Base-by-base conservation (phyloP, 2,113 vertebrate genomes). In the Procavia capensis region DNA sequence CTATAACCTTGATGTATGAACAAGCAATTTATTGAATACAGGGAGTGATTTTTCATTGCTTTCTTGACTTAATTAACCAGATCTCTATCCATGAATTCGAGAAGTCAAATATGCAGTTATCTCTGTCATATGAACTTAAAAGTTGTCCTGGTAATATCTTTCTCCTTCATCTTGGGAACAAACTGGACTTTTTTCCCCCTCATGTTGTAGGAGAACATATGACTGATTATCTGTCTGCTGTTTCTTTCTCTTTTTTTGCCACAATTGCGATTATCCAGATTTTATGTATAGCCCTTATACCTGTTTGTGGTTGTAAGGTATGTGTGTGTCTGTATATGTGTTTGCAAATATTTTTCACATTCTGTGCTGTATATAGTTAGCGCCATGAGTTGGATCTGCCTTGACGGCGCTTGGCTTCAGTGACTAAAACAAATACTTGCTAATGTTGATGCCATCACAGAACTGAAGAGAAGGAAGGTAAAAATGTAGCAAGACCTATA, bases 41-140 rank as follows among this genome's bases (percentile, higher is more conserved):
- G 31, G n/a, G 16, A 36, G 8, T 19, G 31, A 70, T 79, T 29
- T 70, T 16, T 36, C 74, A 87, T 1, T 36, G 17, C 8, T 72
- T 50, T 14, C 3, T 68, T 9, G 0, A 13, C 19, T 61, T 29
- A 31, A 13, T 8, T 25, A 36, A 78, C 17, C 22, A 0, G 4
- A n/a, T 68, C 7, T n/a, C 14, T 34, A n/a, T 11, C 31, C 6
- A 6, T n/a, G 10, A 66, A 39, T 39, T 41, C 29, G 5, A 43
- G 13, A 31, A 10, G 27, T 63, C 17, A 85, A 84, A 91, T 27
- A 70, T 29, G 43, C 0, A 5, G 8, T 27, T n/a, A 31, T 17
- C 1, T 61, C 79, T 43, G 14, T 61, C 70, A 10, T 41, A 9
- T 89, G 8, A 61, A 61, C 34, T 72, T 3, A 54, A 63, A 25